Base-by-base conservation (phyloP, 2,797 vertebrate species). In the Alosa sapidissima region DNA sequence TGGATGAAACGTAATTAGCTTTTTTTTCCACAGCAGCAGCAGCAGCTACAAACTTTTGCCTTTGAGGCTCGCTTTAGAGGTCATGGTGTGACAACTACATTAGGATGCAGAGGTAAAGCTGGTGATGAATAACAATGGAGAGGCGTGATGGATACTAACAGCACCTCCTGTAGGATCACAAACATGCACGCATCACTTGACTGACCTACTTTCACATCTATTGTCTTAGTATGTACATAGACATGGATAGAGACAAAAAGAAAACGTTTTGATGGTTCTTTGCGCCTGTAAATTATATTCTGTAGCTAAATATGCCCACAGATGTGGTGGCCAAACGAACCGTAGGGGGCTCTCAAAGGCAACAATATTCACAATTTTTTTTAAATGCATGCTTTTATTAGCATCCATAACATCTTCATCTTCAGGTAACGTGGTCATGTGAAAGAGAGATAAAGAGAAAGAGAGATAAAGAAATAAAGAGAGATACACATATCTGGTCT, bases 51-150 rank as follows among this genome's bases (percentile, higher is more conserved):
- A 78, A 78, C 72, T 78, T 78, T 47, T 78, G 72, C 72, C 72
- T 78, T 78, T 78, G 72, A 78, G 72, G 72, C 72, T 78, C 7
- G 72, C 41, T 78, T 78, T 78, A 21, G 72, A 78, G 72, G 72
- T 78, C 72, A 78, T 21, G 72, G 16, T 4, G 72, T 78, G 72
- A 41, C 72, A 78, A 21, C 33, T 21, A 9, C 72, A 78, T 47
- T 45, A 78, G 72, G 72, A 78, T 78, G 72, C 72, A 78, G 7
- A 45, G 72, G 36, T 47, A 45, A 5, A 19, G 41, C 41, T 78
- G 36, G 41, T 9, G 72, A 45, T 11, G 72, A 78, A 78, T 78
- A 62, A 62, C 58, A 62, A 62, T 62, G 58, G 58, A 2, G 58
- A 58, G 5, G 55, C 19, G 55, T 6, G 19, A 19, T 62, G 58